These are phyloP conservation scores for Belonocnema kinseyi DNA, from an alignment of 1,140 invertebrate species.

Conservation along the genomic window DNA sequence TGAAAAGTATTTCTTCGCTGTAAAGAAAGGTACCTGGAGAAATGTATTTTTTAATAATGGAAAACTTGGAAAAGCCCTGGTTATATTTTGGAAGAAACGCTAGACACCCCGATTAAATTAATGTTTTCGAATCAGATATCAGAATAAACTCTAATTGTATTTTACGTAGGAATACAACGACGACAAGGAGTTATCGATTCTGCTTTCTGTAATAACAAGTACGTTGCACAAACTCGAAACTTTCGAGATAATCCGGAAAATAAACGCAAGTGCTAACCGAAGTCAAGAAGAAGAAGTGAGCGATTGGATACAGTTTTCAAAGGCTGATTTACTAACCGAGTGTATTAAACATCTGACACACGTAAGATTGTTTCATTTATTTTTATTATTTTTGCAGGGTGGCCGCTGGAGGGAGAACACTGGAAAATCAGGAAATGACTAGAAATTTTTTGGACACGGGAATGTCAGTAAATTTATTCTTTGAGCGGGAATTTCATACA, in stretches of 20 bases:
- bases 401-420: too few relatives aligned
- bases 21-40: too few relatives aligned
- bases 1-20: too few relatives aligned
- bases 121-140: too few relatives aligned
- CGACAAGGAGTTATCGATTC: slow-evolving; percentile 32
- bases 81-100: too few relatives aligned
- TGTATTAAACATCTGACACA: slow-evolving; percentile 57
- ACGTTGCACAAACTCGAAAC: slow-evolving; percentile 63
- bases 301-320: slow-evolving; percentile 65
- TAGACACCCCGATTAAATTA: too few relatives aligned
- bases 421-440: too few relatives aligned
- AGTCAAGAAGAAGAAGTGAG: slow-evolving; percentile 46
- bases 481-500: too few relatives aligned
- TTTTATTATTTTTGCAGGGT: background rate
- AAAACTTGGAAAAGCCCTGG: too few relatives aligned
- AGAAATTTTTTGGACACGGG: background rate
- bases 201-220: slow-evolving; percentile 53
- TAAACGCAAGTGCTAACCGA: slow-evolving; percentile 33
- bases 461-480: too few relatives aligned
- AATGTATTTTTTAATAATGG: too few relatives aligned
- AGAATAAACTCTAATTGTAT: too few relatives aligned
- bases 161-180: slow-evolving; percentile 32
- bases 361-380: slow-evolving; percentile 49
- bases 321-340: slow-evolving; percentile 60
- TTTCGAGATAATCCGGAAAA: slow-evolving; percentile 59